These are phyloP conservation scores for Myopa tessellatipennis DNA, from an alignment of 2,888 invertebrate genomes.

Conservation along the genomic window DNA sequence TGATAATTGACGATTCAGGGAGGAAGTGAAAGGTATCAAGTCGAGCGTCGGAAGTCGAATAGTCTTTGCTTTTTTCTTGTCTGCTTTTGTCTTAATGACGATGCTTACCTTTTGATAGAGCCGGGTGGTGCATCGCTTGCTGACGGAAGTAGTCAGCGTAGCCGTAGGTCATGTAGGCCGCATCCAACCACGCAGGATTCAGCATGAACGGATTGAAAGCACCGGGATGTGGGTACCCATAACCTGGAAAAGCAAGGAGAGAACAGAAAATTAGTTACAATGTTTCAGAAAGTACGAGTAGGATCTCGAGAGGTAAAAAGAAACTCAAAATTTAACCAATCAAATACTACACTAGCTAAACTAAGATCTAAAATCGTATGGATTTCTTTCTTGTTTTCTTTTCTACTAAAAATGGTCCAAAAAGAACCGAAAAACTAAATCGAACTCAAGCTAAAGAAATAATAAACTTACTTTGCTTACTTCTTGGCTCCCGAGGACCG, in stretches of 20 bases:
- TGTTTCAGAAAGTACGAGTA: not conserved
- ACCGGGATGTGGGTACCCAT: slow-evolving; percentile 82
- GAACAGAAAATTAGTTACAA: slow-evolving; percentile 45
- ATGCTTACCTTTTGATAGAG: slow-evolving; percentile 73
- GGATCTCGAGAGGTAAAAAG: not conserved
- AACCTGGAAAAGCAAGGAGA: slow-evolving; percentile 72
- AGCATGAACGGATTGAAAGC: slow-evolving; percentile 83
- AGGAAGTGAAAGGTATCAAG: no score
- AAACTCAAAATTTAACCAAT: slow-evolving; percentile 13
- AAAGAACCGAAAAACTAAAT: slow-evolving; percentile 11
- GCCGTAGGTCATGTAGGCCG: slow-evolving; percentile 83
- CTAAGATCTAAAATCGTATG: slow-evolving; percentile 18
- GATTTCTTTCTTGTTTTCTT: not conserved
- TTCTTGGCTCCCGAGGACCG: slow-evolving; percentile 96
- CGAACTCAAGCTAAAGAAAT: slow-evolving; percentile 51
- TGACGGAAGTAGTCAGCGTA: slow-evolving; percentile 78
- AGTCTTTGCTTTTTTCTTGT: no score
- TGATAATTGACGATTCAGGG: not conserved
- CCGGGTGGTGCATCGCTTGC: slow-evolving; percentile 70
- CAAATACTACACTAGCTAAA: not conserved
- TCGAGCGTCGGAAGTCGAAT: not conserved
- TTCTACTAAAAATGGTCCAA: not conserved
- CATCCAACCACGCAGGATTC: slow-evolving; percentile 87
- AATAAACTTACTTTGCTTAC: slow-evolving; percentile 91
- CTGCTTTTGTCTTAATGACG: not conserved